Evolutionary conservation across 2,888 invertebrate genomes (phyloP), one percentile per base, ranked within the genome.

Genomic region (Octodonta nipae): DNA sequence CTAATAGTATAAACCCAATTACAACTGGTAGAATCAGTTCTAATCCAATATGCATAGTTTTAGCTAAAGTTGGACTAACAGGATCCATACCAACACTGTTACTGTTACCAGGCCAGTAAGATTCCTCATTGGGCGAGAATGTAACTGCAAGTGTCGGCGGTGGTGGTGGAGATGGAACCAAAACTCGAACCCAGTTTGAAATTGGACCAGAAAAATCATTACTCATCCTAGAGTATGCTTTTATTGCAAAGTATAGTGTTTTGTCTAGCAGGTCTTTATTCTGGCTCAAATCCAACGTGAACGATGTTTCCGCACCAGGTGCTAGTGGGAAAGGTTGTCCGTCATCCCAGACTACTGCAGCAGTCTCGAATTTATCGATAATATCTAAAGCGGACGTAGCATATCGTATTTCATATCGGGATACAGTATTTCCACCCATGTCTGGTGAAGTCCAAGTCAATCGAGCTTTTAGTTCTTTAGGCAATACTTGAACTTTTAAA

Each of bases 381-480:
- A 68, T 62, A 37, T 66, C 66, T 12, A 50, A 43, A 2, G 67
- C 54, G 3, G 52, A 54, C 2, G 45, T 46, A 0, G 67, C 62
- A 40, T 64, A 68, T 38, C 63, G 62, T 3, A 72, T 58, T 44
- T 71, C 69, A 43, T 71, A 71, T n/a, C 63, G 55, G 2, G 62
- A 56, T 0, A 69, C 68, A 15, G 56, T 58, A 10, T 60, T 49
- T 0, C 67, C 68, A 2, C 67, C 68, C 63, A 69, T 64, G 41
- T 70, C 75, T 1, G 74, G 72, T 3, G 73, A 66, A 2, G 73
- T 72, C 71, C 74, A 75, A 0, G 61, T 58, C 5, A 75, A 54
- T 8, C 66, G 58, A 2, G 67, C 66, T 20, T 65, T 63, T 44
- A 66, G 64, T 15, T 64, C 60, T 31, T 62, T 58, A 1, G 61